Conservation (phyloP, 2,797 vertebrate genomes). For the Harpagifer antarcticus region DNA sequence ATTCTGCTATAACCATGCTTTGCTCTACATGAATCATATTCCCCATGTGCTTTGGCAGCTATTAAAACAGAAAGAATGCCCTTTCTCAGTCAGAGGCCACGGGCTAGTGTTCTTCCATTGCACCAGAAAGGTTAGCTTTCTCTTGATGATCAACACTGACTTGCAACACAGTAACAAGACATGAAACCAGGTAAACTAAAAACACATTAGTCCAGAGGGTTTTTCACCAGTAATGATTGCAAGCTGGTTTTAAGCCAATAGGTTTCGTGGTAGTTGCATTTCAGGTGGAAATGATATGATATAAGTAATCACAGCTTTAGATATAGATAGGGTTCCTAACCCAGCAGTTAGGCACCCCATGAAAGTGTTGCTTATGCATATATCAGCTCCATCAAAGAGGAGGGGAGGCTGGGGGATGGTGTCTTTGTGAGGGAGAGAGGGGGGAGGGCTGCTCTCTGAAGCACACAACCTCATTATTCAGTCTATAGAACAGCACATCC, state of each 20-base stretch:
- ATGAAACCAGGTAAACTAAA: slow-evolving; percentile 44
- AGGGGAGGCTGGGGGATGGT: slow-evolving; percentile 76
- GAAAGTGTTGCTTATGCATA: slow-evolving; percentile 87
- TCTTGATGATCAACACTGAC: slow-evolving; percentile 59
- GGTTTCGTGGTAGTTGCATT: slow-evolving; percentile 39
- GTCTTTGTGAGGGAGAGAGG: slow-evolving; percentile 69
- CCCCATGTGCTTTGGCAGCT: slow-evolving; percentile 78
- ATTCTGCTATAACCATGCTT: slow-evolving; percentile 78
- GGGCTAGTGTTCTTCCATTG: slow-evolving; percentile 66
- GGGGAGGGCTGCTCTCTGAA: slow-evolving; percentile 75
- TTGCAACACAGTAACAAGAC: slow-evolving; percentile 27
- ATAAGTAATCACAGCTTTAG: slow-evolving; percentile 59
- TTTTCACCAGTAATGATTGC: slow-evolving; percentile 45
- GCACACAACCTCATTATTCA: slow-evolving; percentile 88
- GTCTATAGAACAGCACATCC: slow-evolving; percentile 87
- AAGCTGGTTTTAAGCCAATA: slow-evolving; percentile 30
- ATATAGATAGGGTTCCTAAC: slow-evolving; percentile 69
- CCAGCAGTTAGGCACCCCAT: slow-evolving; percentile 77
- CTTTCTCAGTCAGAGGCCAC: slow-evolving; percentile 77
- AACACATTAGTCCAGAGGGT: slow-evolving; percentile 31
- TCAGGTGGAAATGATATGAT: slow-evolving; percentile 55
- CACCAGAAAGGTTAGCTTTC: slow-evolving; percentile 71
- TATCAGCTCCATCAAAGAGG: slow-evolving; percentile 85
- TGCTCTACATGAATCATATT: slow-evolving; percentile 83
- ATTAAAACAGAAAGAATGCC: slow-evolving; percentile 83